Evolutionary conservation across 2,888 invertebrate species (phyloP), one percentile per base, ranked within the genome.

Genomic region (Bombylius discolor): DNA sequence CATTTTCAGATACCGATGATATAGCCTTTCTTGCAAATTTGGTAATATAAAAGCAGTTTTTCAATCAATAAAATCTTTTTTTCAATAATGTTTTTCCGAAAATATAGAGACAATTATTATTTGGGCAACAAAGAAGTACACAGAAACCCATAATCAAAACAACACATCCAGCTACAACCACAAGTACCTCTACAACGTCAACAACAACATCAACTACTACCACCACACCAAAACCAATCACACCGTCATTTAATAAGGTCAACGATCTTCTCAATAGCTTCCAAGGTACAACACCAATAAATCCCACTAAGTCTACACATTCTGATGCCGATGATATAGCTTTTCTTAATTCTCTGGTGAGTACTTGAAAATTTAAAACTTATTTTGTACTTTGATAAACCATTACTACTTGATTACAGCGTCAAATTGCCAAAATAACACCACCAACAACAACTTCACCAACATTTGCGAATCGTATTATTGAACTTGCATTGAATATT

Each of bases 281-380:
- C 57, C 53, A 60, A 53, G 54, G 39, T 31, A 47, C 46, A 14
- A 49, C 42, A 11, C 57, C 53, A 32, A 51, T 42, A 4, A 50
- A 33, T 76, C 77, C 55, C 75, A 76, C 64, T 66, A 71, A 75
- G 60, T 72, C 74, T 52, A 76, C 48, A 31, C 77, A 75, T 64
- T 78, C 79, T 1, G 76, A 77, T 52, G 70, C 76, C 67, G 80
- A 81, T 59, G 82, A 82, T 67, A 69, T 82, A 59, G 77, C 76
- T 49, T 81, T 82, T 67, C 68, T 82, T 36, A 77, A 80, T 64
- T 79, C 80, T 63, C 73, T 82, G 77, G 82, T 82, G 75, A 70
- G 72, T 23, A 23, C 23, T 23, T 23, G 23, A 23, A 23, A 23
- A 23, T 23, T 23, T 23, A 23, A 23, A 23, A 23, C 23, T 23